Evolutionary conservation across 2,797 vertebrate species (phyloP), one percentile per base, ranked within the genome.

Genomic region (Cryptoblepharus egeriae): DNA sequence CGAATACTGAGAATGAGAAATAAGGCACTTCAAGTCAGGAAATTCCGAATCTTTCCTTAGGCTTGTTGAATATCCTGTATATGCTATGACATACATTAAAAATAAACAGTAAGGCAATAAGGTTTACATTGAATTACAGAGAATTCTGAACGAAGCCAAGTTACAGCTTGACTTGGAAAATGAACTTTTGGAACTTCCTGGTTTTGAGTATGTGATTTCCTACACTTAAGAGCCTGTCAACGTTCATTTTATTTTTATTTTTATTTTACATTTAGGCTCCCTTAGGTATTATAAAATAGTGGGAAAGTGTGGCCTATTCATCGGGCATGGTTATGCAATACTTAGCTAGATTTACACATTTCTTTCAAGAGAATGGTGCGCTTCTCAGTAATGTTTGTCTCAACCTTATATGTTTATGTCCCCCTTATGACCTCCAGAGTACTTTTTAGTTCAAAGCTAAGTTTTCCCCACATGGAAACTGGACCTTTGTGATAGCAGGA

Each of bases 211-310:
- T 2, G 64, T 81, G 76, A 37, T 39, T 84, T 88, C 37, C 49
- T 55, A 9, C 1, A 76, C 20, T 85, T 85, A 13, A 75, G 77
- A 73, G 81, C 86, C n/a, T n/a, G 86, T 52, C 77, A 28, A 57
- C 4, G 69, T 0, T n/a, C 13, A 2, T 74, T 86, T 83, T 86
- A 6, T 58, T 87, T 42, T 37, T n/a, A n/a, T n/a, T 13, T 1
- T 73, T 82, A 49, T 22, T 81, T 76, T 60, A 1, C 2, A 20
- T 35, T 67, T 67, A 55, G 22, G 26, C 24, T 77, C 30, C 15
- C 49, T 15, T 18, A 67, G 13, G 13, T 18, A 18, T 28, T 67
- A 55, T 28, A 35, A 78, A 32, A 77, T 32, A 28, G 30, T 49
- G 42, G 75, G 20, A 2, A 12, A 78, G 26, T 39, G 52, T 57